Conservation (phyloP, 1,140 invertebrate genomes). For the Chironomus striatipennis region DNA sequence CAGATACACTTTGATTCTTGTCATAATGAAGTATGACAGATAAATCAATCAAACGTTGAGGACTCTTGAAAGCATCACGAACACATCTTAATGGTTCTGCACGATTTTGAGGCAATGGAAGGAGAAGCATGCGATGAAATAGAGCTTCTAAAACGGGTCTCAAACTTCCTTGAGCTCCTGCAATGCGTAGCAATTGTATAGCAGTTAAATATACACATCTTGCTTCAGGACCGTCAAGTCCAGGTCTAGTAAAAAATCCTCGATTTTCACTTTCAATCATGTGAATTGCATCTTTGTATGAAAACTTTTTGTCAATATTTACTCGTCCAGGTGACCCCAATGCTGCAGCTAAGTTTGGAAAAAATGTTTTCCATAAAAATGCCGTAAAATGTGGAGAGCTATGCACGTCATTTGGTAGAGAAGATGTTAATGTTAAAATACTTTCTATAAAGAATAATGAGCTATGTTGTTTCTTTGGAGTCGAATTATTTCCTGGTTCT, state of each 20-base stretch:
- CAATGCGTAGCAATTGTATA: slow-evolving; percentile 74
- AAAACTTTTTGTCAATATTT: slow-evolving; percentile 40
- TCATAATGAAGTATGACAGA: slow-evolving; percentile 62
- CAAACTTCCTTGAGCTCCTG: slow-evolving; percentile 72
- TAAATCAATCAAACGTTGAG: slow-evolving; percentile 61
- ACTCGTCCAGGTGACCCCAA: slow-evolving; percentile 62
- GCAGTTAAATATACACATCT: slow-evolving; percentile 45
- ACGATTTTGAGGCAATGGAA: slow-evolving; percentile 74
- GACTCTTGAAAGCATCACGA: slow-evolving; percentile 62
- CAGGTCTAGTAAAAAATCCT: slow-evolving; percentile 38
- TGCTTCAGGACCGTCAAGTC: slow-evolving; percentile 38
- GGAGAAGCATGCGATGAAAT: slow-evolving; percentile 83
- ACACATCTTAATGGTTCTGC: slow-evolving; percentile 75
- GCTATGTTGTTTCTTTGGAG: slow-evolving; percentile 49
- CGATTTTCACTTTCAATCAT: slow-evolving; percentile 40
- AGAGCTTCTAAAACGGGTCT: slow-evolving; percentile 83
- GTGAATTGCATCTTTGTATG: slow-evolving; percentile 40
- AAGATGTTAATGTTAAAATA: slow-evolving; percentile 71
- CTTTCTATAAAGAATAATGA: slow-evolving; percentile 76
- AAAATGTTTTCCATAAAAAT: slow-evolving; percentile 86
- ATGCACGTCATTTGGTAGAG: slow-evolving; percentile 69
- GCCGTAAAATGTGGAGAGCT: slow-evolving; percentile 75
- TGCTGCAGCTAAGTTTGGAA: slow-evolving; percentile 76
- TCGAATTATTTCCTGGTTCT: slow-evolving; percentile 48
- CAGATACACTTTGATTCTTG: slow-evolving; percentile 66